Conservation (phyloP, 2,113 vertebrate species). For the Dicrurus megarhynchus region DNA sequence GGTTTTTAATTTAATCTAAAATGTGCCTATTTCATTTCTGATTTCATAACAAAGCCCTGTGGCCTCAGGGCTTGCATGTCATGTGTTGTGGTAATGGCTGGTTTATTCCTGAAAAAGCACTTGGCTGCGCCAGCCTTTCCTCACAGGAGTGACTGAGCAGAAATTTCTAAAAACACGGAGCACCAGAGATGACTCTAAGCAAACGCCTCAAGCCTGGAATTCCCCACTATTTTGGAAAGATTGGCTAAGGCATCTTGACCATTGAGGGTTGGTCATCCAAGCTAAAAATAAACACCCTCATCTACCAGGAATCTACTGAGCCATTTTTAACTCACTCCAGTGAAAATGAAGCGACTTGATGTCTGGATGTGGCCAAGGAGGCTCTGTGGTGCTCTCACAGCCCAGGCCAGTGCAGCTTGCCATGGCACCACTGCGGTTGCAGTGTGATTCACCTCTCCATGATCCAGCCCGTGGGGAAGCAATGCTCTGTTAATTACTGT, state of each 20-base stretch:
- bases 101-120: neutral
- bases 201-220: neutral
- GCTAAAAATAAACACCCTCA: neutral
- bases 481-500: neutral
- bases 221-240: neutral
- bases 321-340: neutral
- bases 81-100: neutral
- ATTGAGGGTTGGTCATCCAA: neutral
- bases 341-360: neutral
- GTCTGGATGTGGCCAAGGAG: neutral
- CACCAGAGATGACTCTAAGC: neutral
- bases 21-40: neutral
- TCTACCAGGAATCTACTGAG: neutral
- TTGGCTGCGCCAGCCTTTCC: neutral
- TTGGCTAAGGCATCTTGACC: neutral
- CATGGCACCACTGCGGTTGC: neutral
- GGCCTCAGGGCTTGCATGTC: neutral
- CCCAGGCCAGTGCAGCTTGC: neutral
- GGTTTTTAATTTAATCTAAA: neutral
- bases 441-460: accelerated
- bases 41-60: neutral
- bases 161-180: neutral
- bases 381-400: neutral
- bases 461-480: neutral
- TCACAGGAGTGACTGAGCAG: neutral